Conservation (phyloP, 2,113 vertebrate species). For the Larimichthys polyactis region DNA sequence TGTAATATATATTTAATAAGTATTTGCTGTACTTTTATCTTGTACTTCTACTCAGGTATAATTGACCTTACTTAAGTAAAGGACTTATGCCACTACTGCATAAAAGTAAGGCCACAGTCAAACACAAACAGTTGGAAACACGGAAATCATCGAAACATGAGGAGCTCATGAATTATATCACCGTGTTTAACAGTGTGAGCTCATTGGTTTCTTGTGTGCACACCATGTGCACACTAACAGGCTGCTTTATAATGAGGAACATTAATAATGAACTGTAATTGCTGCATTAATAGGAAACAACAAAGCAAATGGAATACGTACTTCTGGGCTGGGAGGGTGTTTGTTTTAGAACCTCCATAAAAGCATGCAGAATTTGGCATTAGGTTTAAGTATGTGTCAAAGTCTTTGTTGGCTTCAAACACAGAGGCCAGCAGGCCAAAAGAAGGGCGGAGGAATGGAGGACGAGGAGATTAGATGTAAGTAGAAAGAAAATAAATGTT, state of each 20-base stretch:
- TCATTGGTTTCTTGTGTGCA: slow-evolving; percentile 24
- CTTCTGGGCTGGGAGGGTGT: slow-evolving; percentile 72
- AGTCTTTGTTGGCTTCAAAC: slow-evolving; percentile 65
- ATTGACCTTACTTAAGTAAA: no score
- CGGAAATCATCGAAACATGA: slow-evolving; percentile 14
- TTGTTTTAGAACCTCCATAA: slow-evolving; percentile 73
- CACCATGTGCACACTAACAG: slow-evolving; percentile 16
- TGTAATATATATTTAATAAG: no score
- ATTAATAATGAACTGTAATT: slow-evolving; percentile 43
- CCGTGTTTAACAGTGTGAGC: slow-evolving; percentile 26
- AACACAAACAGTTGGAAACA: not conserved
- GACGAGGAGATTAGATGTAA: not conserved
- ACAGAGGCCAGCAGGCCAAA: slow-evolving; percentile 34
- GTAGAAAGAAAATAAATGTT: not conserved
- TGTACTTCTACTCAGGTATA: no score
- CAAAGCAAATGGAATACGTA: slow-evolving; percentile 67
- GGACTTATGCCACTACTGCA: no score
- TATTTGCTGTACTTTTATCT: no score
- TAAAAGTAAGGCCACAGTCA: not conserved
- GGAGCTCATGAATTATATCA: slow-evolving; percentile 31
- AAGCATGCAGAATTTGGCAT: slow-evolving; percentile 65
- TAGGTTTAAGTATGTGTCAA: slow-evolving; percentile 74
- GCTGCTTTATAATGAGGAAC: slow-evolving; percentile 33
- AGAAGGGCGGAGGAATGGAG: not conserved
- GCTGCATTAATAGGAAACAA: slow-evolving; percentile 58